A percentile compares a stretch with the other conserved stretches of the same genome.
Evolutionary conservation across 2,113 vertebrate species (phyloP).

Genomic region (Arothron firmamentum): DNA sequence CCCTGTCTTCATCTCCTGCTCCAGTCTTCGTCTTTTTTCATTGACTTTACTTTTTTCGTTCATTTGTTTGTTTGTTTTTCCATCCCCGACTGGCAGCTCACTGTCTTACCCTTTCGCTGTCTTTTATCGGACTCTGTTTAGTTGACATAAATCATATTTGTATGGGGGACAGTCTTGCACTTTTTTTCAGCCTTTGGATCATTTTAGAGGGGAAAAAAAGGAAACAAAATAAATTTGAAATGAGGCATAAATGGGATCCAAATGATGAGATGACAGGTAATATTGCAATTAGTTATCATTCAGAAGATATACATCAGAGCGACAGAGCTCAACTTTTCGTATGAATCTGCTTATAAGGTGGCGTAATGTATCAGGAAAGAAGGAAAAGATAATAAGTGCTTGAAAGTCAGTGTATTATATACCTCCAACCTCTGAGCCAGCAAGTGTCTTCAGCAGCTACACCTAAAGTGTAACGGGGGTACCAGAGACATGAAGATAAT

Average conservation of each 20-base stretch:
- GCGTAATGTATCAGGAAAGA: conserved; percentile 26
- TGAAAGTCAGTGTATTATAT: conserved; percentile 16
- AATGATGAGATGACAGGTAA: not conserved
- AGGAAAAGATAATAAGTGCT: conserved; percentile 2
- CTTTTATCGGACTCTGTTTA: not conserved
- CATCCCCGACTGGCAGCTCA: not conserved
- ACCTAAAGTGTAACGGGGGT: conserved; percentile 25
- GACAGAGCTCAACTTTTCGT: conserved; percentile 10
- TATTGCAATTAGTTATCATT: not conserved
- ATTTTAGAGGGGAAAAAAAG: not conserved
- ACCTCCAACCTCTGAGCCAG: conserved; percentile 24
- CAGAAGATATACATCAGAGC: conserved; percentile 9
- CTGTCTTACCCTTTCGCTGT: not conserved
- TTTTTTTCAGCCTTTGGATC: not conserved
- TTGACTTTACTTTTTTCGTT: conserved; percentile 40
- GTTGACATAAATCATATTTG: not conserved
- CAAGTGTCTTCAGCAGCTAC: conserved; percentile 22
- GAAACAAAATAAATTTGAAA: not conserved
- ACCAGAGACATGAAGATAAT: conserved; percentile 47
- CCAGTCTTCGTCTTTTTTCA: conserved; percentile 20
- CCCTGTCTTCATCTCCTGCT: conserved; percentile 4
- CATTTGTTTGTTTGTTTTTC: not conserved
- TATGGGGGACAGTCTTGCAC: not conserved
- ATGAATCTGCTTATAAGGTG: conserved; percentile 42
- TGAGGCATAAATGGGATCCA: not conserved